These are phyloP conservation scores for Diarsia mendica DNA, from an alignment of 2,888 invertebrate species.

Conservation along the genomic window DNA sequence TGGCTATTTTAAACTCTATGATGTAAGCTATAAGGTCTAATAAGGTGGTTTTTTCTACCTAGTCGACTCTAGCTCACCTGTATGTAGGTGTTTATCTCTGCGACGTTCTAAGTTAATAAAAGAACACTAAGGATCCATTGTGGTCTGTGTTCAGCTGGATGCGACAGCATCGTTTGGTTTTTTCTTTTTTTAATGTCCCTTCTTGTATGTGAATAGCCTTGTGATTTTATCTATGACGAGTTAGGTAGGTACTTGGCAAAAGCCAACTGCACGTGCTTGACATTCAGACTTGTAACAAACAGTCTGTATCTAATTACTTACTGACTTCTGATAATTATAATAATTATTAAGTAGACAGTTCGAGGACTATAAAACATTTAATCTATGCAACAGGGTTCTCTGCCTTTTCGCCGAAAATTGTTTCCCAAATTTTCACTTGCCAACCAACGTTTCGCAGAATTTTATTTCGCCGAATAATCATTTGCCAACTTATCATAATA, in stretches of 20 bases:
- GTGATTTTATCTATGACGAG: conserved; percentile 27
- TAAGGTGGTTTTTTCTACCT: conserved; percentile 54
- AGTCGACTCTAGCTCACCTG: conserved; percentile 48
- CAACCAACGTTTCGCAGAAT: too few relatives aligned
- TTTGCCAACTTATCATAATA: too few relatives aligned
- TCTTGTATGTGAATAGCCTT: conserved; percentile 24
- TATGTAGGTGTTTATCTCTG: conserved; percentile 61
- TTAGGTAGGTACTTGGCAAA: conserved; percentile 29
- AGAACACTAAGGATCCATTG: conserved; percentile 39
- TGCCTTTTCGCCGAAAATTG: too few relatives aligned
- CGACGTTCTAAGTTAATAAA: conserved; percentile 55
- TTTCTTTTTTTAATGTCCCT: conserved; percentile 2
- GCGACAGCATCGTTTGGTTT: conserved; percentile 21
- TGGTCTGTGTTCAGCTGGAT: conserved; percentile 36
- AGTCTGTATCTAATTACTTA: conserved; percentile 23
- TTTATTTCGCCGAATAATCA: too few relatives aligned
- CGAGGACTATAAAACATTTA: conserved; percentile 36
- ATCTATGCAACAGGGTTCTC: conserved; percentile 47
- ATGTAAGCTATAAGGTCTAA: conserved; percentile 68
- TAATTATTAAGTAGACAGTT: conserved; percentile 29
- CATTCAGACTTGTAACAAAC: conserved; percentile 31
- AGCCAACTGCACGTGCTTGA: conserved; percentile 30
- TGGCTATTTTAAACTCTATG: conserved; percentile 72
- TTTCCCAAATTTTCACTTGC: too few relatives aligned
- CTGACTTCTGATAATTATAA: conserved; percentile 15